These are phyloP conservation scores for Cryptophagus acutangulus DNA, from an alignment of 2,888 invertebrate species.

Conservation along the genomic window DNA sequence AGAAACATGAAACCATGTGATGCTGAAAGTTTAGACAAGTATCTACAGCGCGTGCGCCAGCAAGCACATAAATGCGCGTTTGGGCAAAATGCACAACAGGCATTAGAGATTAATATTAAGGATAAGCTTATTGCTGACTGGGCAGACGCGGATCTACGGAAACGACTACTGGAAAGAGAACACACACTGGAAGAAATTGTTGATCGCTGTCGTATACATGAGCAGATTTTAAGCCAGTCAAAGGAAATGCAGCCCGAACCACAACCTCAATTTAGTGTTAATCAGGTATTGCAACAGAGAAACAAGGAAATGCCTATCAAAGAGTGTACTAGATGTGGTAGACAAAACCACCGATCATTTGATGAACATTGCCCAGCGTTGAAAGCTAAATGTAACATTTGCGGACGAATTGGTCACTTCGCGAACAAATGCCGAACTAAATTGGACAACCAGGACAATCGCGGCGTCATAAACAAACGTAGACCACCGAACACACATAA, in stretches of 20 bases:
- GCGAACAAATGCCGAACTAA: slow-evolving; percentile 15
- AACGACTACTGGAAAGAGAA: slow-evolving; percentile 22
- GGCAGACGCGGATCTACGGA: slow-evolving; percentile 24
- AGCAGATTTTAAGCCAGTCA: slow-evolving; percentile 22
- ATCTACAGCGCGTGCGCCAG: slow-evolving; percentile 26
- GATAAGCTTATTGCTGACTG: slow-evolving; percentile 27
- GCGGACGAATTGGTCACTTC: slow-evolving; percentile 20
- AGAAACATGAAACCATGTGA: slow-evolving; percentile 17
- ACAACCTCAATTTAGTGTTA: neutral
- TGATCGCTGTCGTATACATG: slow-evolving; percentile 25
- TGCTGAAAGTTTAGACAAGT: slow-evolving; percentile 31
- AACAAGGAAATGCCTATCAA: neutral
- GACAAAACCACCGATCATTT: slow-evolving; percentile 6
- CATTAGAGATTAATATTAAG: slow-evolving; percentile 23
- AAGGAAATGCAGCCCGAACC: slow-evolving; percentile 13
- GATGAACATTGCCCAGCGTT: slow-evolving; percentile 14
- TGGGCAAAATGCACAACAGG: slow-evolving; percentile 20
- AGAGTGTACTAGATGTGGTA: slow-evolving; percentile 11
- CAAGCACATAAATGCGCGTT: slow-evolving; percentile 33
- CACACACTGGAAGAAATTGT: slow-evolving; percentile 18
- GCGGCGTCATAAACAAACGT: neutral
- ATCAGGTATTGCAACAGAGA: slow-evolving; percentile 1
- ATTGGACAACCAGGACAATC: slow-evolving; percentile 2
- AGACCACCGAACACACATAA: neutral
- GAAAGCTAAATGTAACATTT: slow-evolving; percentile 17